Evolutionary conservation across 92 coral and sea anemone species (phyloP).

Genomic region (Hydrozoanthus gracilis): DNA sequence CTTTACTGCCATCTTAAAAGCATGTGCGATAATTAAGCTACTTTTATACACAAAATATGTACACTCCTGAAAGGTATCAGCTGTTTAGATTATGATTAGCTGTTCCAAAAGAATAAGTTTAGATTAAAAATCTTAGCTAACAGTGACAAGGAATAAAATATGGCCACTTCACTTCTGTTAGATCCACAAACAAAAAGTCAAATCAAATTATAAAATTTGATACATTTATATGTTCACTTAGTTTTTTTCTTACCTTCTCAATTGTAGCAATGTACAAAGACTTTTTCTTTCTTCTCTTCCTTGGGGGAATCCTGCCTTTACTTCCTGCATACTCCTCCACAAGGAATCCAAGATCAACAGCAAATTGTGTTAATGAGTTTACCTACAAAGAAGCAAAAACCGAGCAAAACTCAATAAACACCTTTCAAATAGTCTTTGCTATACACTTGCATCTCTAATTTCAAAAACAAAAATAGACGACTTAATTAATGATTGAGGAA

Average conservation of each 20-base stretch:
- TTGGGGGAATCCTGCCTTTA: slow-evolving; percentile 90
- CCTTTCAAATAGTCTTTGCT: neutral
- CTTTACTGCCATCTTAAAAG: too few relatives aligned
- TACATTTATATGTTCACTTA: neutral
- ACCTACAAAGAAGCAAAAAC: slow-evolving; percentile 61
- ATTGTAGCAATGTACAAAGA: slow-evolving; percentile 94
- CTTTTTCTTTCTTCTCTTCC: slow-evolving; percentile 85
- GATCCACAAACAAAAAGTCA: neutral
- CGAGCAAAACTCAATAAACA: neutral
- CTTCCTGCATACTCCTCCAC: slow-evolving; percentile 98
- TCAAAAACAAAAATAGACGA: too few relatives aligned
- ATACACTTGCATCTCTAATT: neutral
- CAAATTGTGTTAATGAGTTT: slow-evolving; percentile 85
- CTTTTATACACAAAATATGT: too few relatives aligned
- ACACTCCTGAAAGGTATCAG: too few relatives aligned
- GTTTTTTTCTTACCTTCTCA: slow-evolving; percentile 74
- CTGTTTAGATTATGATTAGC: too few relatives aligned
- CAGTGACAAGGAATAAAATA: too few relatives aligned
- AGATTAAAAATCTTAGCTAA: too few relatives aligned
- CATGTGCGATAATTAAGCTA: too few relatives aligned
- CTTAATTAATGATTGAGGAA: too few relatives aligned
- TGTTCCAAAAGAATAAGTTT: too few relatives aligned
- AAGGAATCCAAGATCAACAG: slow-evolving; percentile 94
- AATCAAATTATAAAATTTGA: neutral
- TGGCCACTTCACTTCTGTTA: too few relatives aligned